Evolutionary conservation across 2,888 invertebrate genomes (phyloP), one percentile per base, ranked within the genome.

Genomic region (Ligdia adustata): DNA sequence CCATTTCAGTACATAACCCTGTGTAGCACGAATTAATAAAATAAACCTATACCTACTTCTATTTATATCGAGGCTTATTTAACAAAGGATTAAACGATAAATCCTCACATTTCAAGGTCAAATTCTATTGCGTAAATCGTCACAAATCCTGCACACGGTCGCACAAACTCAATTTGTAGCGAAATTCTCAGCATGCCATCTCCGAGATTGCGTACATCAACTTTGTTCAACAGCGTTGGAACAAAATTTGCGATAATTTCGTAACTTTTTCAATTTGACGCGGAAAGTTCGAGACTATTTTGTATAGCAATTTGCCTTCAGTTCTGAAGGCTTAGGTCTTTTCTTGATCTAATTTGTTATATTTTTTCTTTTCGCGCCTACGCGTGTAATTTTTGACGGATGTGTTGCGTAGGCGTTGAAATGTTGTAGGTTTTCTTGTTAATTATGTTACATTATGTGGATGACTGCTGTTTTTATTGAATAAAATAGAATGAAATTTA

Each of bases 251-350:
- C 48, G 52, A 57, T 55, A 57, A 60, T 60, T 60, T 57, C 49
- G 52, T 37, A 60, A 60, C 56, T 60, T 60, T 59, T 59, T 59
- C 56, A 60, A 59, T 57, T 60, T 57, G 50, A 56, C 55, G 52
- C 49, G 41, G 9, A 20, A 57, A 53, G 39, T 60, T 57, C 31
- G 33, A 18, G 52, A 56, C 54, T 55, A 59, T 56, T 59, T 56
- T 59, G 56, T 59, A 46, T 49, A 51, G 54, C 51, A 59, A 59
- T 59, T 56, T 56, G 59, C 37, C 37, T 31, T 24, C 27, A 33
- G 28, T 33, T 46, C 42, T 42, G 42, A 42, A 42, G 37, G 31
- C 27, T 47, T 47, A 47, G 35, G 37, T 42, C 31, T n/a, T n/a
- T n/a, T n/a, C n/a, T 46, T 48, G 27, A 48, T 38, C 20, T 42